Evolutionary conservation across 2,113 vertebrate species (phyloP).

Genomic region (Kobus ellipsiprymnus): DNA sequence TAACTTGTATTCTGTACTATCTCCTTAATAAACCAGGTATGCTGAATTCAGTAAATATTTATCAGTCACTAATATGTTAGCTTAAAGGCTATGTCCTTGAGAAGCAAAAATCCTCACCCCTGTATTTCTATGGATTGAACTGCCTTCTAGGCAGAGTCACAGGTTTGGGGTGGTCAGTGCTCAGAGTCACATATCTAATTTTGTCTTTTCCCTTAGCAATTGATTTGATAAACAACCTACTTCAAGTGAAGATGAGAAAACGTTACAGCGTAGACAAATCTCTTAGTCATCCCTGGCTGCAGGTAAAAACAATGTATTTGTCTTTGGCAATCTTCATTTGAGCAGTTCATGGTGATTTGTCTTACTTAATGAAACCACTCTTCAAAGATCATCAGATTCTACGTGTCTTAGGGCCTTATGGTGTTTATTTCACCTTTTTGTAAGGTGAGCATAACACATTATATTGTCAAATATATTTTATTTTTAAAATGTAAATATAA

Average conservation of each 20-base stretch:
- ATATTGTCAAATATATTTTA: conserved; percentile 15
- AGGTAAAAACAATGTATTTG: conserved; percentile 81
- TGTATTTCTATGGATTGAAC: neutral
- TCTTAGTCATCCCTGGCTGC: conserved; percentile 98
- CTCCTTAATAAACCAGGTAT: neutral
- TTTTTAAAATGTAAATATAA: neutral
- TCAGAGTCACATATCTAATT: conserved; percentile 13
- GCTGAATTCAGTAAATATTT: neutral
- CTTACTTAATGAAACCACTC: neutral
- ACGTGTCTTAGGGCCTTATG: neutral
- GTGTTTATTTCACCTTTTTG: neutral
- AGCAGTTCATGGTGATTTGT: neutral
- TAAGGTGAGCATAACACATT: neutral
- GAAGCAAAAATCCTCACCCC: neutral
- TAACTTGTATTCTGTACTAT: neutral
- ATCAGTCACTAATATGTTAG: neutral
- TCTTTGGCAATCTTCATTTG: neutral
- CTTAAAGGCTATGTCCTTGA: neutral
- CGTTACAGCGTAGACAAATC: conserved; percentile 98
- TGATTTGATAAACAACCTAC: conserved; percentile 98
- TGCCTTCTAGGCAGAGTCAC: neutral
- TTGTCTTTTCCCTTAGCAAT: conserved; percentile 84
- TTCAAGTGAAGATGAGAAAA: conserved; percentile 99
- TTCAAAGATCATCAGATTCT: neutral
- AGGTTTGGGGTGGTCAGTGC: neutral